phyloP scores from a whole-genome alignment of 2,113 vertebrate genomes.

The Heteronetta atricapilla region DNA sequence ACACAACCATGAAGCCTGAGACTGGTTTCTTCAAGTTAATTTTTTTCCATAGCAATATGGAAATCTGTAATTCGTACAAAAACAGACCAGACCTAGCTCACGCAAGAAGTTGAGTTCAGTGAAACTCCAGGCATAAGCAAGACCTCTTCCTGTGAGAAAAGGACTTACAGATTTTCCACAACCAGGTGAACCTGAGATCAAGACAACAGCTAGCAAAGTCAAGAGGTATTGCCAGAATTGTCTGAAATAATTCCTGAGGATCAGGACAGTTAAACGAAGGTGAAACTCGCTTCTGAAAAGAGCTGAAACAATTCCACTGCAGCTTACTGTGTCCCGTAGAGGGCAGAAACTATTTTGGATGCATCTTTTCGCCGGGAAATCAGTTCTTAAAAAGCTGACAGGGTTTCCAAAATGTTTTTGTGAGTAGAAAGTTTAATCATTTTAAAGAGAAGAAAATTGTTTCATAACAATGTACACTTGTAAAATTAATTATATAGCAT shows the following conservation, averaged over 20 bases:
- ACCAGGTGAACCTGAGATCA: neutral
- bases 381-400: neutral
- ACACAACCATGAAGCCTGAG: neutral
- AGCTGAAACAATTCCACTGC: neutral
- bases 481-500: slow-evolving; percentile 62
- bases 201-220: neutral
- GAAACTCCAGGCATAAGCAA: neutral
- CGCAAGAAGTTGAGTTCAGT: neutral
- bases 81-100: neutral
- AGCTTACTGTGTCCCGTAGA: neutral
- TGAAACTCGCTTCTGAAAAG: neutral
- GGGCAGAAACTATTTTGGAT: slow-evolving; percentile 3
- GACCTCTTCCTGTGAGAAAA: neutral
- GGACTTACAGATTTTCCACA: neutral
- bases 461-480: slow-evolving; percentile 54
- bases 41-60: neutral
- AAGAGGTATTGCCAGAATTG: neutral
- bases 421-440: slow-evolving; percentile 22
- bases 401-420: slow-evolving; percentile 1
- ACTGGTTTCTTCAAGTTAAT: neutral
- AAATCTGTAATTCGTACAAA: neutral
- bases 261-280: neutral
- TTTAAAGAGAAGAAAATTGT: slow-evolving; percentile 54
- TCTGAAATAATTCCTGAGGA: neutral
- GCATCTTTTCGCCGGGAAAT: neutral